Conservation (phyloP, 2,797 vertebrate species). For the Malurus splendens region DNA sequence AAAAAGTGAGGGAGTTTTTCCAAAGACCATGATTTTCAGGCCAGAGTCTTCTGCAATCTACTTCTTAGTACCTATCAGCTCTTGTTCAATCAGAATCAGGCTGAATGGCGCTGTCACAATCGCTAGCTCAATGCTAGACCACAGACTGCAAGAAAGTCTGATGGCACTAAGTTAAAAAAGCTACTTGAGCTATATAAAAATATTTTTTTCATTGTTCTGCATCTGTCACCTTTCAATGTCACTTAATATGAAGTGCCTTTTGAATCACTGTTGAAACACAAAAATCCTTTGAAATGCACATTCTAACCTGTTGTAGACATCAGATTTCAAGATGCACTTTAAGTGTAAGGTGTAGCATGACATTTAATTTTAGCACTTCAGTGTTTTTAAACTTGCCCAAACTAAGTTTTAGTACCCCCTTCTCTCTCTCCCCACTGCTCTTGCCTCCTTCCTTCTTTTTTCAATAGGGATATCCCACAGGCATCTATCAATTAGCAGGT, state of each 20-base stretch:
- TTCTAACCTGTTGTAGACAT: neutral
- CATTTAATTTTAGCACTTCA: neutral
- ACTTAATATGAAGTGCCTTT: neutral
- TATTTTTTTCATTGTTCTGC: neutral
- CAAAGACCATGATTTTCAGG: neutral
- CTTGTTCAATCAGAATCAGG: neutral
- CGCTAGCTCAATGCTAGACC: neutral
- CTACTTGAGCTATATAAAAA: neutral
- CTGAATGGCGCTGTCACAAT: neutral
- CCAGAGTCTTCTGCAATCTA: neutral
- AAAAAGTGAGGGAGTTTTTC: neutral
- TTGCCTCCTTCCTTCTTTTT: accelerated
- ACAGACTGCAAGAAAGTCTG: neutral
- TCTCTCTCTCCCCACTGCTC: neutral
- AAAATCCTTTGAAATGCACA: neutral
- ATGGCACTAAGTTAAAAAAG: neutral
- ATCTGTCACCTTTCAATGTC: neutral
- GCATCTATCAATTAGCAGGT: neutral
- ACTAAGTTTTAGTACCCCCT: accelerated
- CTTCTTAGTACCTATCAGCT: neutral
- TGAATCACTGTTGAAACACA: neutral
- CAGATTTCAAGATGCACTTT: neutral
- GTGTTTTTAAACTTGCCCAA: neutral
- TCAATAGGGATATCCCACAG: neutral
- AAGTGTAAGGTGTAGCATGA: neutral